Evolutionary conservation across 2,888 invertebrate species (phyloP), one percentile per base, ranked within the genome.

Genomic region (Hirtodrosophila duncani): DNA sequence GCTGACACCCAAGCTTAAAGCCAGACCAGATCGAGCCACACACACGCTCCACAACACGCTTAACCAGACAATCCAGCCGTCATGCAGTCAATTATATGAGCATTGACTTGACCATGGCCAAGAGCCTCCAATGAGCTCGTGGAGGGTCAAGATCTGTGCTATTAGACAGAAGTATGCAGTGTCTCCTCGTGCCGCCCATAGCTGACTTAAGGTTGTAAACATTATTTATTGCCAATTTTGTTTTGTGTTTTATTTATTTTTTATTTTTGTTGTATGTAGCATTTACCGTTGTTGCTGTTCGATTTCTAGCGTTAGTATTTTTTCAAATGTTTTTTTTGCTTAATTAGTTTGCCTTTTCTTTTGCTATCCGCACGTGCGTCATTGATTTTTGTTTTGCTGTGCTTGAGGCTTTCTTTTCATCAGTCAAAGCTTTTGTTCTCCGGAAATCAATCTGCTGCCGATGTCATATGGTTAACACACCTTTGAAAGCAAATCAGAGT

Each of bases 71-170:
- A 23, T 18, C 10, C 31, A 16, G 38, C 21, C 30, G 37, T 55
- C 45, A 37, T 38, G n/a, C 11, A 36, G 56, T 56, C 56, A 56
- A 56, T 56, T 56, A 9, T 6, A 31, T 14, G 23, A 36, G 36
- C 36, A 23, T 23, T 34, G 45, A 42, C 16, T 45, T 59, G 60
- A 13, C 55, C 64, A 59, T 56, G 53, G 64, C 48, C 33, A 63
- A 60, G 27, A 51, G 26, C 24, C 43, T n/a, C n/a, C n/a, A n/a
- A n/a, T n/a, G n/a, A n/a, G n/a, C n/a, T n/a, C n/a, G n/a, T n/a
- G n/a, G n/a, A n/a, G n/a, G n/a, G n/a, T n/a, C n/a, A n/a, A n/a
- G n/a, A n/a, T n/a, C n/a, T n/a, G n/a, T n/a, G n/a, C n/a, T n/a
- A n/a, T n/a, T n/a, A n/a, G n/a, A n/a, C n/a, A n/a, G n/a, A n/a